Evolutionary conservation across 2,113 vertebrate species (phyloP), one percentile per base, ranked within the genome.

Genomic region (Chaetorhynchus papuensis): DNA sequence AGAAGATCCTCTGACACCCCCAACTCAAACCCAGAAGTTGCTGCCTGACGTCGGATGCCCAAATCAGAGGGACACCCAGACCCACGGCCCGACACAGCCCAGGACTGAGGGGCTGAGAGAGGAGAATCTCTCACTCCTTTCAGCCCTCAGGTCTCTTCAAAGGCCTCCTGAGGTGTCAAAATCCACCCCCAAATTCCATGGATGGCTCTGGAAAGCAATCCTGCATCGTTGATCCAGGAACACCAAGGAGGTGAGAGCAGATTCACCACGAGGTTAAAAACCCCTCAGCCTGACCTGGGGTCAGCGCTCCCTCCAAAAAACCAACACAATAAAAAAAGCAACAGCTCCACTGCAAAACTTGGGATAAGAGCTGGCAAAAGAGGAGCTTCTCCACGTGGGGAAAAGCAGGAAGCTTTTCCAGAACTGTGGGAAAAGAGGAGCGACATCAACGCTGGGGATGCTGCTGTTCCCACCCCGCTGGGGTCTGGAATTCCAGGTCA

Each of bases 41-140:
- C 95, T 96, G 96, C 95, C 94, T 93, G 93, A 44, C 75, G n/a
- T 41, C 66, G 22, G 91, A 31, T 12, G 53, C 89, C 74, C 70
- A 3, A 8, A 60, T 13, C 1, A n/a, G 80, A 42, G 37, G 66
- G 75, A 7, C 16, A 6, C 27, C 2, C 16, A 1, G 0, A 10
- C 13, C 78, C 53, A 14, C 45, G 26, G 39, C 33, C 11, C 35
- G 3, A 19, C 56, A 11, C 23, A 14, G 2, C 41, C 93, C n/a
- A n/a, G 47, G n/a, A 3, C 33, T 0, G 41, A 59, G 86, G 76
- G 80, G 68, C 33, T 5, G 9, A 1, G 13, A 53, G 35, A 75
- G 52, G 17, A 76, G 2, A 33, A 17, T 1, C 39, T 44, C 72
- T 31, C 37, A 0, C 28, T 71, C 41, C 44, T 65, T 45, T 8